phyloP scores from a whole-genome alignment of 2,888 invertebrate genomes.

The Drosophila colorata region DNA sequence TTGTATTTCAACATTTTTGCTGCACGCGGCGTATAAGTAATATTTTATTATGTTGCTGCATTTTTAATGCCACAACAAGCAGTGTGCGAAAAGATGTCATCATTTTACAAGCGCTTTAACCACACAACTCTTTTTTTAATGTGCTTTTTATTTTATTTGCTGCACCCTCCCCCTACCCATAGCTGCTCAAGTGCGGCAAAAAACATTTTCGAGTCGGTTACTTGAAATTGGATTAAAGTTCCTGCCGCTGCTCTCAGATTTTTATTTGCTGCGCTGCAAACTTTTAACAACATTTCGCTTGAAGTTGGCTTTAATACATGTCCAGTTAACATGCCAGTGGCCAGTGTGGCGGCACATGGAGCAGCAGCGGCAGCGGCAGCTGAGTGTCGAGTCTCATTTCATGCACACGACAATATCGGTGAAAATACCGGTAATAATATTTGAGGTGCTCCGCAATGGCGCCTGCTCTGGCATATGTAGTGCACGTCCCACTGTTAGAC shows the following conservation, averaged over 20 bases:
- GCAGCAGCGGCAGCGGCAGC: not conserved
- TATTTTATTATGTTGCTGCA: constrained; percentile 67
- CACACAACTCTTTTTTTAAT: constrained; percentile 25
- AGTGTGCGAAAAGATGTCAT: constrained; percentile 67
- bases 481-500: constrained; percentile 7
- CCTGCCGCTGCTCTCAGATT: constrained; percentile 36
- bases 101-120: constrained; percentile 53
- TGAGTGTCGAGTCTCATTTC: constrained; percentile 49
- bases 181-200: constrained; percentile 51
- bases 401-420: constrained; percentile 73
- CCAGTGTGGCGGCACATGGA: not conserved
- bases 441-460: constrained; percentile 75
- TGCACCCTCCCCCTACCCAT: not conserved
- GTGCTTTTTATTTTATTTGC: constrained; percentile 10
- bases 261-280: constrained; percentile 49
- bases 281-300: constrained; percentile 49
- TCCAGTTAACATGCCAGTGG: constrained; percentile 59
- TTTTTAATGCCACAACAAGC: constrained; percentile 60
- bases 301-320: constrained; percentile 72
- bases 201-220: constrained; percentile 66
- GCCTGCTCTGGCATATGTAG: constrained; percentile 46
- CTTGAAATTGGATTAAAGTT: constrained; percentile 69
- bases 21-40: constrained; percentile 60
- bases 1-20: constrained; percentile 71
- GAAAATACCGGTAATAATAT: constrained; percentile 79